These are phyloP conservation scores for Tokudaia tokunoshimensis DNA, from an alignment of 2,797 vertebrate species.

Conservation along the genomic window DNA sequence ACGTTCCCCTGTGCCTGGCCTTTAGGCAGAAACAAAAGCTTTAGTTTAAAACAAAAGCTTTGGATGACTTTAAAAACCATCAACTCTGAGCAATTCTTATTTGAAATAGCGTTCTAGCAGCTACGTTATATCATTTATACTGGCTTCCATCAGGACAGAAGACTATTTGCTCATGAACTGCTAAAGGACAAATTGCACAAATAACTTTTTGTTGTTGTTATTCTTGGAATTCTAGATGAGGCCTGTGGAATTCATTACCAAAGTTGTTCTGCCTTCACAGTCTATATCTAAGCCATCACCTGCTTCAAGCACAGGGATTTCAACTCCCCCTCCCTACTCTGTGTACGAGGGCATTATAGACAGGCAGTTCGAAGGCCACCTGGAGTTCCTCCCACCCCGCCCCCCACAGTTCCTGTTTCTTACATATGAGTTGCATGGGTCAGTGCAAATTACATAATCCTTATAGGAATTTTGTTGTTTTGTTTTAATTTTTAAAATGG, in stretches of 20 bases:
- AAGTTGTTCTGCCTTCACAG: neutral
- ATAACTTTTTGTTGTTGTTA: neutral
- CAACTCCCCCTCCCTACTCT: rapidly evolving
- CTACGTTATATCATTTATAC: neutral
- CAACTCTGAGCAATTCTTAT: conserved; percentile 21
- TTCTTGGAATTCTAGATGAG: neutral
- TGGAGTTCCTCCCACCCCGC: neutral
- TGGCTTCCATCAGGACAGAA: neutral
- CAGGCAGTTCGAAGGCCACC: neutral
- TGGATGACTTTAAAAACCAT: conserved; percentile 13
- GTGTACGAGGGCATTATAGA: neutral
- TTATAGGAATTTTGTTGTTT: neutral
- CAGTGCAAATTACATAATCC: neutral
- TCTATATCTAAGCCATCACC: neutral
- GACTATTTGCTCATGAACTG: neutral
- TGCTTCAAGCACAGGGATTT: neutral
- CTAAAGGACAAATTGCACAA: neutral
- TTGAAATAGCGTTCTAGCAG: conserved; percentile 51
- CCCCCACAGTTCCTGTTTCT: neutral
- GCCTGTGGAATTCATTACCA: neutral
- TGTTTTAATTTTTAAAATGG: neutral
- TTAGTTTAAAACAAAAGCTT: neutral
- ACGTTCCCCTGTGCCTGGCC: neutral
- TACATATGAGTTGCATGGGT: neutral
- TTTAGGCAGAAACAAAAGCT: neutral